Evolutionary conservation across 2,888 invertebrate species (phyloP).

Genomic region (Carcina quercana): DNA sequence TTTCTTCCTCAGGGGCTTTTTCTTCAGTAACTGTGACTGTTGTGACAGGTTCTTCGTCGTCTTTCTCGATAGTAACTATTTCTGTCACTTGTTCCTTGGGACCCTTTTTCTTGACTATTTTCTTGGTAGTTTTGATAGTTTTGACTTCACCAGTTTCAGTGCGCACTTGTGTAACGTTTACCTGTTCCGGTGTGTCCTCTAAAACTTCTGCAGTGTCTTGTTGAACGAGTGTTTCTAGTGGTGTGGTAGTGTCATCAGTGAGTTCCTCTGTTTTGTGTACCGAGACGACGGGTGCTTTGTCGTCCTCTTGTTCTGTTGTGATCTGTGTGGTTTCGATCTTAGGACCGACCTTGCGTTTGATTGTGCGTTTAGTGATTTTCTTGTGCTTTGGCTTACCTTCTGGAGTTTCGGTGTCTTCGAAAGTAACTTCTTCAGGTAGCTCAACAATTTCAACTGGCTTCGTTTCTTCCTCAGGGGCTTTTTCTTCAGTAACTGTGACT

Average conservation of each 20-base stretch:
- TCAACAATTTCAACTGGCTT: conserved; percentile 22
- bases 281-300: conserved; percentile 27
- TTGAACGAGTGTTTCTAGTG: conserved; percentile 5
- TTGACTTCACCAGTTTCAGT: conserved; percentile 37
- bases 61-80: conserved; percentile 30
- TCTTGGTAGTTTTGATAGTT: conserved; percentile 12
- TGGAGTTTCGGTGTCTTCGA: conserved; percentile 18
- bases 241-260: conserved; percentile 21
- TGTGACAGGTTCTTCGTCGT: conserved; percentile 24
- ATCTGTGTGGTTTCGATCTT: conserved; percentile 31
- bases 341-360: conserved; percentile 16
- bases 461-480: conserved; percentile 23
- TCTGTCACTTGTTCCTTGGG: conserved; percentile 29
- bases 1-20: conserved; percentile 30
- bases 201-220: conserved; percentile 24
- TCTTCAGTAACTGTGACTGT: conserved; percentile 23
- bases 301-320: conserved; percentile 9
- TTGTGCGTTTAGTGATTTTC: conserved; percentile 26
- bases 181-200: conserved; percentile 27
- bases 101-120: conserved; percentile 19
- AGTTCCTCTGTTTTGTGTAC: conserved; percentile 36
- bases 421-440: conserved; percentile 21
- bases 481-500: conserved; percentile 17
- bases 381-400: conserved; percentile 26
- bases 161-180: conserved; percentile 41